Evolutionary conservation across 1,140 invertebrate species (phyloP).

Genomic region (Formica exsecta): DNA sequence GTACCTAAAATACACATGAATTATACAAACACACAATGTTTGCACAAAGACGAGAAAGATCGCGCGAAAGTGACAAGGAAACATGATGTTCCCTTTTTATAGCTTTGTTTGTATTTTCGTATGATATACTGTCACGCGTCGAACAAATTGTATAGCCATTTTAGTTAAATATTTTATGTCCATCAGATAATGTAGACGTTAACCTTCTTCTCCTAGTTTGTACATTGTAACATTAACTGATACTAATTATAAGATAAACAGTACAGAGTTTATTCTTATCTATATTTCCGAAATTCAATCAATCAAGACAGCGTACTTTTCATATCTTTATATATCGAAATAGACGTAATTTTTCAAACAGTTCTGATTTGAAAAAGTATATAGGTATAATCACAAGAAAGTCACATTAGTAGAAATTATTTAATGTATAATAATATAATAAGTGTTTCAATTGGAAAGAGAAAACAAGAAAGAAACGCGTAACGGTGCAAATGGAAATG

Average conservation of each 20-base stretch:
- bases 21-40: conserved; percentile 9
- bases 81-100: not conserved
- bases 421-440: not conserved
- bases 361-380: not conserved
- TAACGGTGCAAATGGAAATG: not conserved
- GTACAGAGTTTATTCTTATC: not conserved
- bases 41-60: not conserved
- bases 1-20: conserved; percentile 4
- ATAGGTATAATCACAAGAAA: not conserved
- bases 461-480: not conserved
- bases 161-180: not conserved
- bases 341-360: not conserved
- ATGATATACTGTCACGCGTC: not conserved
- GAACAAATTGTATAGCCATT: not conserved
- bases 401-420: not conserved
- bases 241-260: not conserved
- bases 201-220: not conserved
- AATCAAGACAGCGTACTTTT: not conserved
- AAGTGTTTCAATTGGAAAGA: not conserved
- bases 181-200: not conserved
- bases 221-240: not conserved
- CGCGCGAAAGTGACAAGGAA: not conserved
- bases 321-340: not conserved
- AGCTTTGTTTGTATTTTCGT: not conserved
- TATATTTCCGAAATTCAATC: not conserved